phyloP scores from a whole-genome alignment of 2,888 invertebrate species.

The Tholera decimalis region DNA sequence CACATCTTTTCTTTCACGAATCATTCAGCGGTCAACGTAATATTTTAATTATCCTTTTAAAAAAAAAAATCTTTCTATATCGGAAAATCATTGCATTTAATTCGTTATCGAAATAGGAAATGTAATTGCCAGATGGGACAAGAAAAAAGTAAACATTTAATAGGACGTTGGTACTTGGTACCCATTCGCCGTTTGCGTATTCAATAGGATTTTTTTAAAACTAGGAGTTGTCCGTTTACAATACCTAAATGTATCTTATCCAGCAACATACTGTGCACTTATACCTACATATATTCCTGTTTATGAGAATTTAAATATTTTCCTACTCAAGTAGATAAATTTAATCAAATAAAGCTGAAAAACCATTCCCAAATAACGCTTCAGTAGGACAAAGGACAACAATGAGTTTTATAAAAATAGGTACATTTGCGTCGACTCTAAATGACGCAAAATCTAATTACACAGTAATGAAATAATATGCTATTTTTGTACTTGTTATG shows the following conservation, averaged over 20 bases:
- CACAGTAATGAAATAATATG: conserved; percentile 40
- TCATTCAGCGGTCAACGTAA: conserved; percentile 33
- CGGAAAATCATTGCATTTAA: conserved; percentile 38
- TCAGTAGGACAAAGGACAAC: conserved; percentile 16
- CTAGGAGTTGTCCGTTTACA: neutral
- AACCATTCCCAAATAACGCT: conserved; percentile 20
- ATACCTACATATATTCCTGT: conserved; percentile 14
- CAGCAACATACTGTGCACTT: conserved; percentile 6
- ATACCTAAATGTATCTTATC: neutral
- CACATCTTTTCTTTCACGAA: conserved; percentile 26
- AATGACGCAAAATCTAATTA: conserved; percentile 49
- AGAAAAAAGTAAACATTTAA: conserved; percentile 22
- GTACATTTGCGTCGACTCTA: conserved; percentile 29
- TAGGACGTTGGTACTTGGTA: neutral
- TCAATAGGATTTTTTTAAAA: conserved; percentile 4
- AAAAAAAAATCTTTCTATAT: conserved; percentile 47
- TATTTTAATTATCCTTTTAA: conserved; percentile 31
- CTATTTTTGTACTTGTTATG: conserved; percentile 53
- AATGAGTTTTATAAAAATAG: conserved; percentile 40
- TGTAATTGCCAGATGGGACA: conserved; percentile 18
- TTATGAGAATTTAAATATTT: conserved; percentile 8
- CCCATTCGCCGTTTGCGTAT: conserved; percentile 8
- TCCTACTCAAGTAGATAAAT: neutral
- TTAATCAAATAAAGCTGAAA: conserved; percentile 19
- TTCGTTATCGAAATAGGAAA: conserved; percentile 50